phyloP scores from a whole-genome alignment of 1,140 invertebrate species.

The Archivesica marissinica region DNA sequence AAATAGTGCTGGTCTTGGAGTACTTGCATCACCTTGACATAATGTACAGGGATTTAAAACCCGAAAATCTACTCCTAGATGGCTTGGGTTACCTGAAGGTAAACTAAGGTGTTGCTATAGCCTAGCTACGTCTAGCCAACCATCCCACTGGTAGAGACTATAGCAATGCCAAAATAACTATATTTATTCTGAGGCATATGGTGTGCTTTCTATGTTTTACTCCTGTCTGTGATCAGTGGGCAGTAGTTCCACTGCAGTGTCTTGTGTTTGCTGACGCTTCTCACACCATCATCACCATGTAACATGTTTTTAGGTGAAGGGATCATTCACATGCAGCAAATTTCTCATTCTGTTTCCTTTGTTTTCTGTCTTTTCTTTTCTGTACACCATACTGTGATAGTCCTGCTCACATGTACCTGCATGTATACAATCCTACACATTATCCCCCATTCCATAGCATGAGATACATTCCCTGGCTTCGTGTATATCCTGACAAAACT shows the following conservation, averaged over 20 bases:
- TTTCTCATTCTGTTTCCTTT: background rate
- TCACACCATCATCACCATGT: too few species aligned
- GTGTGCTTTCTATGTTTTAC: constrained; percentile 68
- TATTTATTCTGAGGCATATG: constrained; percentile 51
- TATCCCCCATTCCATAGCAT: too few species aligned
- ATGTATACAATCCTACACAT: too few species aligned
- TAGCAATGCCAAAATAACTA: constrained; percentile 34
- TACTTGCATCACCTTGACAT: constrained; percentile 99
- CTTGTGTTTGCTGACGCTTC: constrained; percentile 23
- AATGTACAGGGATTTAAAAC: constrained; percentile 99
- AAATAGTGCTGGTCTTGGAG: constrained; percentile 99
- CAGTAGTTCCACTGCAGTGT: constrained; percentile 22
- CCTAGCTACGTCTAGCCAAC: too few species aligned
- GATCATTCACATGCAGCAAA: background rate
- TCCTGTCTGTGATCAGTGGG: background rate
- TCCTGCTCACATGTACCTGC: too few species aligned
- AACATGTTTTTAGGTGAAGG: background rate
- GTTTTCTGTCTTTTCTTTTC: too few species aligned
- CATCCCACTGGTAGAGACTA: constrained; percentile 22
- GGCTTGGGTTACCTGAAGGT: constrained; percentile 99
- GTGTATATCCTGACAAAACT: too few species aligned
- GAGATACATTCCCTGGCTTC: too few species aligned
- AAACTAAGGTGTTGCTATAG: constrained; percentile 75
- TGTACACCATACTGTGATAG: too few species aligned
- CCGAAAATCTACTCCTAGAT: constrained; percentile 99